Conservation (phyloP, 2,888 invertebrate species). For the Cerastis rubricosa region DNA sequence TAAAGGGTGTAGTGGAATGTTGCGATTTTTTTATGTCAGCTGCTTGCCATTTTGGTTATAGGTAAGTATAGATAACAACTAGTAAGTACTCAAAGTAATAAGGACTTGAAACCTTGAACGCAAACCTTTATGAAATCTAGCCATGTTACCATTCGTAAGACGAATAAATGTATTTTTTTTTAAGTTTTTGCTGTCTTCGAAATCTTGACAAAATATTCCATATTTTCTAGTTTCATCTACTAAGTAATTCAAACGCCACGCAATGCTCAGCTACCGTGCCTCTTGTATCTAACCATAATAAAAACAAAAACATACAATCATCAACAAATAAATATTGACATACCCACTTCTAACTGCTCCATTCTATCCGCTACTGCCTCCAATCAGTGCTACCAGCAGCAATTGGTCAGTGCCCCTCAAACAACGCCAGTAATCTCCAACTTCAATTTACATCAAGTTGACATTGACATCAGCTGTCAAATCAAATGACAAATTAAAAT, state of each 20-base stretch:
- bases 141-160: no score
- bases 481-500: conserved; percentile 88
- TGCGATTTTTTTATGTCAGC: conserved; percentile 10
- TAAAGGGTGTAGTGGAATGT: conserved; percentile 3
- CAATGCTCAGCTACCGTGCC: conserved; percentile 26
- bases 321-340: conserved; percentile 50
- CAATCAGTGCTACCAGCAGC: conserved; percentile 62
- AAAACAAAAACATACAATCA: conserved; percentile 40
- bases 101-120: no score
- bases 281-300: conserved; percentile 26
- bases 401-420: conserved; percentile 64
- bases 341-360: conserved; percentile 38
- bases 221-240: not conserved
- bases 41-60: not conserved
- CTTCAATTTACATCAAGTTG: conserved; percentile 71
- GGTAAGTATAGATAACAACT: no score
- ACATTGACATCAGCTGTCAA: conserved; percentile 73
- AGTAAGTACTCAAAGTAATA: no score
- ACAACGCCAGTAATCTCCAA: conserved; percentile 62
- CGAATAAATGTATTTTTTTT: no score
- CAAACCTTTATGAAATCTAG: no score
- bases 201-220: not conserved
- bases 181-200: not conserved
- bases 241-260: not conserved
- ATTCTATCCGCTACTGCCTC: conserved; percentile 42